Base-by-base conservation (phyloP, 1,140 invertebrate genomes). In the Bilobella aurantiaca region DNA sequence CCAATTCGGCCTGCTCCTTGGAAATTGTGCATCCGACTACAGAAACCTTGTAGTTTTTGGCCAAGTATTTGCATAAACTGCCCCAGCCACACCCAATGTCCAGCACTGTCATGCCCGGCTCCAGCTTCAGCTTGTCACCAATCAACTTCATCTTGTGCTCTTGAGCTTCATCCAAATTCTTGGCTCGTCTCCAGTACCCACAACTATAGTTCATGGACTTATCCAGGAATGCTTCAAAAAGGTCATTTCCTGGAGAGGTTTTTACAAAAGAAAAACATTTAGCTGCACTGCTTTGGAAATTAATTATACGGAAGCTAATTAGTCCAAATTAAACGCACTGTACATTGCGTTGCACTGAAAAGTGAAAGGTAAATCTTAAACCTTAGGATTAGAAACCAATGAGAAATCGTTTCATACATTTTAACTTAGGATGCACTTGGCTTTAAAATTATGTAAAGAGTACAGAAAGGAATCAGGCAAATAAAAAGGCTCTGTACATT, bases 181-280 rank as follows among this genome's bases (percentile, higher is more conserved):
- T 37, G 2, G 63, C 63, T 8, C 47, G n/a, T 3, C 23, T 8
- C 63, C 63, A 64, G 29, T 64, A 64, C 27, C 63, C 63, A 32
- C 63, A 64, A 27, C 47, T 68, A 34, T 73, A 73, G 23, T 70
- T 63, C 71, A 70, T 69, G 1, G 59, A 60, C n/a, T 61, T 60
- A 34, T 67, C 71, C 53, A 73, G 59, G 63, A 70, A 65, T 1
- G 53, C 56, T 34, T 66, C 66, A 46, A 65, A 73, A 14, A 73
- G 42, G 23, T 73, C 69, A 59, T 73, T 70, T 23, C 69, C 68
- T 70, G 57, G n/a, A n/a, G n/a, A n/a, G n/a, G n/a, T n/a, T n/a
- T n/a, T n/a, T n/a, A n/a, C 18, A 56, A 16, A 1, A 42, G 31
- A 56, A 29, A 30, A 62, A 28, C 1, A 27, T 28, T 14, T 28